Evolutionary conservation across 2,888 invertebrate species (phyloP).

Genomic region (Brachyopa scutellaris): DNA sequence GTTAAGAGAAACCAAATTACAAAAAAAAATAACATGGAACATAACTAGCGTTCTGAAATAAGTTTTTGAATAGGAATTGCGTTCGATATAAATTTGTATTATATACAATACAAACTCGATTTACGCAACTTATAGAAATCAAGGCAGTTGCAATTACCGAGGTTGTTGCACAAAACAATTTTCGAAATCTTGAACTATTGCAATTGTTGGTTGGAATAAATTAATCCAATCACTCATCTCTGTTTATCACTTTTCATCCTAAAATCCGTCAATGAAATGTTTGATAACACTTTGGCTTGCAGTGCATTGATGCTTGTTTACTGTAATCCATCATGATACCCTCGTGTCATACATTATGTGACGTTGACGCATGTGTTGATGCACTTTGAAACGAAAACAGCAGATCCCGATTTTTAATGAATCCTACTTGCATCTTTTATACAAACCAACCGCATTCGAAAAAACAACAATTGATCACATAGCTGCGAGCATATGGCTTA

Average conservation of each 20-base stretch:
- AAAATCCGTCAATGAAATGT: background rate
- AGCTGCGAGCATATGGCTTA: constrained; percentile 36
- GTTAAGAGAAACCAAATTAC: too few relatives aligned
- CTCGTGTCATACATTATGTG: background rate
- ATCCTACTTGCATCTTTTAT: background rate
- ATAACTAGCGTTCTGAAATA: too few relatives aligned
- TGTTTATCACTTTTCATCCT: background rate
- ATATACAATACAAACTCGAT: too few relatives aligned
- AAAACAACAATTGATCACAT: background rate
- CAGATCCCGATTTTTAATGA: constrained; percentile 13
- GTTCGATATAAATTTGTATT: too few relatives aligned
- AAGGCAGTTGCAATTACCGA: too few relatives aligned
- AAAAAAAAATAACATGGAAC: too few relatives aligned
- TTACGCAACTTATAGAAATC: too few relatives aligned
- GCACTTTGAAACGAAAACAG: constrained; percentile 2
- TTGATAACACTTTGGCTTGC: background rate
- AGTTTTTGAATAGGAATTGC: too few relatives aligned
- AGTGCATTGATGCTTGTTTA: background rate
- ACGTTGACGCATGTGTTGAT: background rate
- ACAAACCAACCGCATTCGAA: constrained; percentile 14
- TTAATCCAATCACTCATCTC: constrained; percentile 16
- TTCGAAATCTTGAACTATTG: too few relatives aligned
- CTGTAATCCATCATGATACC: constrained; percentile 34
- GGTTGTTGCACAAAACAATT: too few relatives aligned
- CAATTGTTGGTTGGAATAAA: background rate